Base-by-base conservation (phyloP, 1,140 invertebrate genomes). In the Ceratina australensis region DNA sequence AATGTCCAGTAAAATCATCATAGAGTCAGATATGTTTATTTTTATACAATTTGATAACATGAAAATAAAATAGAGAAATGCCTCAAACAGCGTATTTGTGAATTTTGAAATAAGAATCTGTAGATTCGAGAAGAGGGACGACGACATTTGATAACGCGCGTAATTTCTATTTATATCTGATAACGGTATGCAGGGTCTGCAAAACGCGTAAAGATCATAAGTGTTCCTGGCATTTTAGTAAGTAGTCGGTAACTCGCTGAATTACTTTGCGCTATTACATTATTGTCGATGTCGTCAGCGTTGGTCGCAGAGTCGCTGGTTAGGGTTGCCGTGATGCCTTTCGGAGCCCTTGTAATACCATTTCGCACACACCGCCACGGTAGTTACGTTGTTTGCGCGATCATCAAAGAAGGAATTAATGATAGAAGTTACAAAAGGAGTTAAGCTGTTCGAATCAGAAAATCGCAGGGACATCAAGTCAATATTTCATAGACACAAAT, bases 201-300 rank as follows among this genome's bases (percentile, higher is more conserved):
- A 33, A 84, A 78, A 74, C 61, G 63, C 54, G 74, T 76, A 85
- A 85, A 81, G 79, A 84, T 79, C 75, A 16, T 81, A 84, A 84
- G 79, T 65, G 82, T 84, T 84, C 57, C 61, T 75, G 64, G 63
- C 79, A 74, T 85, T 85, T 81, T 85, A 81, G 83, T 84, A 85
- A 85, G 83, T 84, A 85, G 83, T 71, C 83, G 72, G 83, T 85
- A 85, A 85, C 83, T 84, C 82, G 83, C 83, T 85, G 82, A 85
- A 85, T 85, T 84, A 84, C 83, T 85, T 85, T 85, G 83, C 83
- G 83, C 83, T 81, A 84, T 85, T 84, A 85, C 83, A 84, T 85
- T 85, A 85, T 85, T 81, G 83, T 81, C 83, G 83, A 85, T 85
- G 83, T 85, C 83, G 83, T 85, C 83, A 84, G 79, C 75, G 64